A percentile compares a stretch with the other conserved stretches of the same genome.
These are phyloP conservation scores for Drosophila jambulina DNA, from an alignment of 1,140 invertebrate species.

Conservation along the genomic window DNA sequence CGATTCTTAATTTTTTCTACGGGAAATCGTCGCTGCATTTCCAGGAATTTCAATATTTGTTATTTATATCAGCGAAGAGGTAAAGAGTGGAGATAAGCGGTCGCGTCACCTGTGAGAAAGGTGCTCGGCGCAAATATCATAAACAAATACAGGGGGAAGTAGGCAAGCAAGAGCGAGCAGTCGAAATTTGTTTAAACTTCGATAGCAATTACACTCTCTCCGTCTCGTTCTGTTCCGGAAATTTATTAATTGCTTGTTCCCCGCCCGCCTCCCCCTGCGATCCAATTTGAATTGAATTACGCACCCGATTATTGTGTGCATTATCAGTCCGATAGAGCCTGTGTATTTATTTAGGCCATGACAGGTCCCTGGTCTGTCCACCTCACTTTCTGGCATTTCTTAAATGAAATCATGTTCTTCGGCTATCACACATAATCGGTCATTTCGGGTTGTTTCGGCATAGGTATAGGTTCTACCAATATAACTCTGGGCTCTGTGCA, in stretches of 20 bases:
- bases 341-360: slow-evolving; percentile 48
- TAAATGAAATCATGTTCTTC: slow-evolving; percentile 27
- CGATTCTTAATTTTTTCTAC: slow-evolving; percentile 27
- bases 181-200: slow-evolving; percentile 48
- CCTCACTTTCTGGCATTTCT: background rate
- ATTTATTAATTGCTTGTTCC: slow-evolving; percentile 52
- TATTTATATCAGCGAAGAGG: slow-evolving; percentile 44
- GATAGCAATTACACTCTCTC: slow-evolving; percentile 51
- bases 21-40: slow-evolving; percentile 28
- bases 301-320: slow-evolving; percentile 52
- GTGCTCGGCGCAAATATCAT: slow-evolving; percentile 47
- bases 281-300: slow-evolving; percentile 55
- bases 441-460: slow-evolving; percentile 12
- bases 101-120: slow-evolving; percentile 41
- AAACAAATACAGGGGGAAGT: slow-evolving; percentile 35
- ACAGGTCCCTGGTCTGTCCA: slow-evolving; percentile 34
- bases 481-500: background rate
- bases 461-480: background rate
- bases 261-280: slow-evolving; percentile 2
- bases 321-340: slow-evolving; percentile 29
- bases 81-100: slow-evolving; percentile 34
- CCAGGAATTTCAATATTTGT: slow-evolving; percentile 52
- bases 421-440: slow-evolving; percentile 31
- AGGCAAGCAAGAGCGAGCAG: slow-evolving; percentile 1
- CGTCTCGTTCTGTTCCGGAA: slow-evolving; percentile 34